Conservation (phyloP, 2,113 vertebrate species). For the Corapipo altera region DNA sequence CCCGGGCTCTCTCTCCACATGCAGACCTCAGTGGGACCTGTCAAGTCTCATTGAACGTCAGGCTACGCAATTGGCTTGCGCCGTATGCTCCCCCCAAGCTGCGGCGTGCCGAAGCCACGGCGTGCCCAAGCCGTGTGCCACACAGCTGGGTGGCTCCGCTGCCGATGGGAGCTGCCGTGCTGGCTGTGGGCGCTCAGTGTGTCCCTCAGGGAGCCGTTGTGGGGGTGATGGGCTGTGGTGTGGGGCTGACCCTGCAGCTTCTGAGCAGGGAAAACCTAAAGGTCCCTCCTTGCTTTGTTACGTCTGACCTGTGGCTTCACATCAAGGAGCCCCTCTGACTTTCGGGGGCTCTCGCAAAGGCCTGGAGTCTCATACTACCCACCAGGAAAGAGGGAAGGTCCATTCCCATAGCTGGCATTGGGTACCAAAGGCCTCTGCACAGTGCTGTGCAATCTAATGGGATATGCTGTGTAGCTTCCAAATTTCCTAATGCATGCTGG, state of each 20-base stretch:
- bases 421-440: neutral
- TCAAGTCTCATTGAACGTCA: neutral
- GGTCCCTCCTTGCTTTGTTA: neutral
- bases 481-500: rapidly evolving
- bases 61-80: neutral
- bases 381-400: neutral
- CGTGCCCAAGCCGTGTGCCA: rapidly evolving
- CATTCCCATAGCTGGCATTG: neutral
- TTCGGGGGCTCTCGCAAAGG: neutral
- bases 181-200: rapidly evolving
- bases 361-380: neutral
- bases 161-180: neutral
- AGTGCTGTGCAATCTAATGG: neutral
- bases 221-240: neutral
- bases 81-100: neutral
- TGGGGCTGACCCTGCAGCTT: neutral
- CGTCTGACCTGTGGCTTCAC: neutral
- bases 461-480: rapidly evolving
- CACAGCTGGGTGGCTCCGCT: rapidly evolving
- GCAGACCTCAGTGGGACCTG: neutral
- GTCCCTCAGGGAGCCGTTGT: neutral
- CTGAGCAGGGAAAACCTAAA: neutral
- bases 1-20: rapidly evolving
- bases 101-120: rapidly evolving
- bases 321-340: neutral